Base-by-base conservation (phyloP, 2,113 vertebrate species). In the Thalassoma bifasciatum region DNA sequence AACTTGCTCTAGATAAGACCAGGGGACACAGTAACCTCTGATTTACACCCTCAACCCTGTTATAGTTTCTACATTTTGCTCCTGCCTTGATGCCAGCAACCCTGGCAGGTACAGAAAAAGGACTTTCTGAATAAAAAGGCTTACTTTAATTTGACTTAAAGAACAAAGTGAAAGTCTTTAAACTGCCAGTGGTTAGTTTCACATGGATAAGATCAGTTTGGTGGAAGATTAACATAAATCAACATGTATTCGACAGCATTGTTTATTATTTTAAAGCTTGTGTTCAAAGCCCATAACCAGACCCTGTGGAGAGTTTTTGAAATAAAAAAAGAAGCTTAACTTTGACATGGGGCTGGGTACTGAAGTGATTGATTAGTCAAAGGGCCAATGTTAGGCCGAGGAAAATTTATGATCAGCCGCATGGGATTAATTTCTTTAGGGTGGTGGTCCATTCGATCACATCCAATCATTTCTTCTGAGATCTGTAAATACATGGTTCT, bases 401-500 rank as follows among this genome's bases (percentile, higher is more conserved):
- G 40, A 49, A 42, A 65, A 70, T 40, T 42, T 66, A 40, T 22
- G 14, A 2, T 37, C 56, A 72, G 19, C 49, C 12, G 42, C 56
- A 42, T 52, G 44, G 37, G 63, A 66, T 67, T 44, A 46, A 36
- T 51, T 51, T 16, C 0, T 62, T 13, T 4, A 8, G 44, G 51
- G 57, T 80, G 65, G 64, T 78, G 59, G 70, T 74, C 60, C n/a
- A 38, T 13, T 60, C 42, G 23, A 37, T 74, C 50, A 51, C 50
- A 23, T 52, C 46, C 26, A 6, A 37, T 53, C 26, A 47, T 37
- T 21, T 46, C 46, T 13, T 2, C 23, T 36, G 36, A 36, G 36
- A 2, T 49, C n/a, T 24, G 56, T 40, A 77, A 37, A 42, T 52
- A 23, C 53, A 37, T 49, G 34, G 21, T 62, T 67, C 17, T 51